A percentile compares a stretch with the other conserved stretches of the same genome.
These are phyloP conservation scores for Caenorhabditis imperialis DNA, from an alignment of 2,888 invertebrate genomes.

Conservation along the genomic window DNA sequence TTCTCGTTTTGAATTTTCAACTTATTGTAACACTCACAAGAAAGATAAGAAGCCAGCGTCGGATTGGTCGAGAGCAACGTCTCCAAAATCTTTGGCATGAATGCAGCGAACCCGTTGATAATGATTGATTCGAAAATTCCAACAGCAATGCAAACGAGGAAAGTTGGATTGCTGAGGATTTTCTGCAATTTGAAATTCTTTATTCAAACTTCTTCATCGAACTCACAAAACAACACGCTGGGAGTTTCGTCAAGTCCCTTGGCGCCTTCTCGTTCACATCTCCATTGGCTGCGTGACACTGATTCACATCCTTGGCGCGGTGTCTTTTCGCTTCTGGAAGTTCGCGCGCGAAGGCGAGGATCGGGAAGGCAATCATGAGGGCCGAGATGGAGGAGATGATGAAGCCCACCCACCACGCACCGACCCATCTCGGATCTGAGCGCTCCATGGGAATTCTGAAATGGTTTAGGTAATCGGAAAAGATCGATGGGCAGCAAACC, in stretches of 20 bases:
- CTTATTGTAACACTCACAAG: slow-evolving; percentile 61
- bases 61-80: slow-evolving; percentile 76
- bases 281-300: slow-evolving; percentile 61
- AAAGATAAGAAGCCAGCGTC: slow-evolving; percentile 73
- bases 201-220: background rate
- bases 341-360: slow-evolving; percentile 77
- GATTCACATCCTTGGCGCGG: slow-evolving; percentile 75
- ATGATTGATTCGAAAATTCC: slow-evolving; percentile 77
- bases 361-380: slow-evolving; percentile 79
- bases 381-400: slow-evolving; percentile 79
- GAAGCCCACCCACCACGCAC: slow-evolving; percentile 81
- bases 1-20: no score
- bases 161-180: slow-evolving; percentile 75
- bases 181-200: slow-evolving; percentile 53
- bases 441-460: slow-evolving; percentile 57
- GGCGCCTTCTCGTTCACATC: slow-evolving; percentile 67
- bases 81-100: slow-evolving; percentile 78
- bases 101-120: slow-evolving; percentile 77
- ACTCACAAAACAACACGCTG: slow-evolving; percentile 67
- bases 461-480: background rate
- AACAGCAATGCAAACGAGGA: slow-evolving; percentile 73
- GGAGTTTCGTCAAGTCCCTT: slow-evolving; percentile 60
- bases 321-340: slow-evolving; percentile 77
- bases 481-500: slow-evolving; percentile 81
- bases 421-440: slow-evolving; percentile 79